Evolutionary conservation across 2,797 vertebrate genomes (phyloP).

Genomic region (Aphelocoma californica): DNA sequence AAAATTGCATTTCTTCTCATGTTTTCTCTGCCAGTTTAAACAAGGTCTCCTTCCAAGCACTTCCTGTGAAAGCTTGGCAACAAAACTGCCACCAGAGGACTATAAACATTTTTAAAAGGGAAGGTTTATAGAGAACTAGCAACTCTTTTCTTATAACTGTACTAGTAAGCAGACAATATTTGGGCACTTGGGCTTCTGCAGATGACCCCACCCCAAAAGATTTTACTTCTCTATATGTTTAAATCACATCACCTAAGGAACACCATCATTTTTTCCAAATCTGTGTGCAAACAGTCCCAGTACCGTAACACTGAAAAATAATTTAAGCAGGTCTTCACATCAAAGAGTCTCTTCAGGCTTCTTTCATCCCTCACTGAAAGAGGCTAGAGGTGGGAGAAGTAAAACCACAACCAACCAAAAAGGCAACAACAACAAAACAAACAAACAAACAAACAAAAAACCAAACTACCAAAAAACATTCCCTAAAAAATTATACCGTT

Average conservation of each 20-base stretch:
- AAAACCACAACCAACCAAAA: neutral
- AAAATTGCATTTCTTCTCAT: neutral
- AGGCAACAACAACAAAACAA: neutral
- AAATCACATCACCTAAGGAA: neutral
- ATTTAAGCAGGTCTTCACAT: neutral
- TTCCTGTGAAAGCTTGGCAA: conserved; percentile 5
- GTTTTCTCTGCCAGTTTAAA: conserved; percentile 20
- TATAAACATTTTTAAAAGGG: neutral
- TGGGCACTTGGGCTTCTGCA: neutral
- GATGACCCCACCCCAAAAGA: neutral
- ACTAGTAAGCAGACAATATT: neutral
- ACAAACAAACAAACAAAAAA: too few species aligned
- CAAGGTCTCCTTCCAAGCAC: conserved; percentile 3
- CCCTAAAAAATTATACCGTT: neutral
- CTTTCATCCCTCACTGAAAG: neutral
- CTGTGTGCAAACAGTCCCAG: neutral
- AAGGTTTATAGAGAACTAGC: neutral
- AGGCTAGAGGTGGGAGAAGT: neutral
- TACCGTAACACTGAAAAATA: neutral
- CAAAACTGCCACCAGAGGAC: neutral
- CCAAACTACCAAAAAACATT: neutral
- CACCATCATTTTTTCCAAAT: neutral
- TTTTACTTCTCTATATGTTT: neutral
- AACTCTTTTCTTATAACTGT: neutral
- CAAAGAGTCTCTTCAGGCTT: neutral